Conservation (phyloP, 2,888 invertebrate genomes). For the Agrilus biguttatus region DNA sequence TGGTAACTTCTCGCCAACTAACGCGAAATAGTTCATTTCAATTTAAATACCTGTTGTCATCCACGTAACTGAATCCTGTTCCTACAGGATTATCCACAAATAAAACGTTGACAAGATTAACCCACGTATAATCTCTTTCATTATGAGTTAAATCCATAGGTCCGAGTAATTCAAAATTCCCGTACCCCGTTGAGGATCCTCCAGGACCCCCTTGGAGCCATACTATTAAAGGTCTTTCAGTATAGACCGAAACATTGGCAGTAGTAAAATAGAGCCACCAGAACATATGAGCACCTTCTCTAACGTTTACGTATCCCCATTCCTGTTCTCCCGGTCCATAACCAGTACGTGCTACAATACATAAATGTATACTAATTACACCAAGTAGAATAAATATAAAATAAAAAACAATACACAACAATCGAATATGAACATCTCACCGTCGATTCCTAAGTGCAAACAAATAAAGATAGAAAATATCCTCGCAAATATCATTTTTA, state of each 20-base stretch:
- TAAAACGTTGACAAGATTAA: slow-evolving; percentile 62
- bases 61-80: slow-evolving; percentile 69
- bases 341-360: slow-evolving; percentile 15
- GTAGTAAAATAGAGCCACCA: slow-evolving; percentile 76
- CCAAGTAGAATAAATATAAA: no score
- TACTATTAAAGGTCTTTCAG: slow-evolving; percentile 61
- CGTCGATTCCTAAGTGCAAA: no score
- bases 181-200: slow-evolving; percentile 37
- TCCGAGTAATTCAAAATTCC: slow-evolving; percentile 73
- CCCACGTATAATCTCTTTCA: slow-evolving; percentile 66
- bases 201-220: slow-evolving; percentile 87
- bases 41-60: slow-evolving; percentile 26
- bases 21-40: no score
- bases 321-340: slow-evolving; percentile 53
- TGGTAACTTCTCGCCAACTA: no score
- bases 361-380: background rate
- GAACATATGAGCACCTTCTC: slow-evolving; percentile 67
- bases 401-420: no score
- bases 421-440: no score
- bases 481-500: no score
- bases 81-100: slow-evolving; percentile 85
- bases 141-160: slow-evolving; percentile 53
- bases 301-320: slow-evolving; percentile 59
- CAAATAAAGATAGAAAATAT: no score
- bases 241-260: slow-evolving; percentile 36